Base-by-base conservation (phyloP, 2,113 vertebrate species). In the Xiphophorus hellerii region DNA sequence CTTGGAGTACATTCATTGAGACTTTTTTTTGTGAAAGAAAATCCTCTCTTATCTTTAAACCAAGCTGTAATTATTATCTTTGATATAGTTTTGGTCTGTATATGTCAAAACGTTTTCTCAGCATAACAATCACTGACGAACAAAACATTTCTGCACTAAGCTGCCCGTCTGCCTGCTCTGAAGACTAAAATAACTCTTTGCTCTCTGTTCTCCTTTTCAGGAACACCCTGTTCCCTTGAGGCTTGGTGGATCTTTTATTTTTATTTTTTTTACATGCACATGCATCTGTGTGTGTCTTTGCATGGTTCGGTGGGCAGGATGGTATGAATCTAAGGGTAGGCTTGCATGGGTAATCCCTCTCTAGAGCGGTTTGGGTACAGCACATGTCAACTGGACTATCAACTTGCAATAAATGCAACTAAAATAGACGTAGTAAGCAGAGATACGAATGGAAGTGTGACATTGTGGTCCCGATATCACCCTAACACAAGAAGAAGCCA, bases 121-220 rank as follows among this genome's bases (percentile, higher is more conserved):
- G 20, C n/a, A 20, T 12, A 35, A 17, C n/a, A 51, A 5, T 60
- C 4, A 54, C 3, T 69, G 62, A 62, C 37, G 37, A 60, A 15
- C 48, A 76, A 73, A 69, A 66, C 60, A 76, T 87, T 84, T 81
- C 74, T 58, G 69, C 73, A 72, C 74, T 76, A 73, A 87, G 76
- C 29, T 80, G 69, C 89, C 74, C 28, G 78, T 81, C 76, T 78
- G 84, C 74, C 68, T 74, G 31, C 72, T 71, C 70, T 83, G 66
- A 84, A 71, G 88, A 86, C 91, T 74, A 93, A 94, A 94, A 94
- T 93, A 94, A 91, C 76, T 74, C 70, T 68, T 71, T 78, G 79
- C 89, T 94, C 91, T 95, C 93, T 92, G 93, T 95, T 95, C 93
- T 92, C 90, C 89, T 93, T 94, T 94, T 91, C 86, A 92, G 86